Percentiles rank a stretch among this genome's conserved stretches.
Conservation (phyloP, 2,797 vertebrate species). For the Clarias fuscus region DNA sequence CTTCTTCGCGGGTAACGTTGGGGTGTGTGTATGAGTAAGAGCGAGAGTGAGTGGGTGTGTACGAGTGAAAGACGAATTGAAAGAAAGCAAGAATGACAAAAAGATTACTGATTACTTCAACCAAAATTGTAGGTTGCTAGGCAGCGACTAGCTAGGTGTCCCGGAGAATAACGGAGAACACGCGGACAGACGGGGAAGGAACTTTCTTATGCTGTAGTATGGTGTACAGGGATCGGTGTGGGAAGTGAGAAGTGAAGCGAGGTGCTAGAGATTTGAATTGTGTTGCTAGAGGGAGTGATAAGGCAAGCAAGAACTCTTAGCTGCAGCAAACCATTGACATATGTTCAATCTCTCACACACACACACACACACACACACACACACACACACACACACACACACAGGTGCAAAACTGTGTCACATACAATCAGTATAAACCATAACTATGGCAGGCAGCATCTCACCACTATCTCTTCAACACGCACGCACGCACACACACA, state of each 20-base stretch:
- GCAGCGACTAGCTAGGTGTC: conserved; percentile 42
- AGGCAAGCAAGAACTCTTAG: conserved; percentile 16
- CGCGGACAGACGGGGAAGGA: not conserved
- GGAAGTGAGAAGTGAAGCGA: conserved; percentile 2
- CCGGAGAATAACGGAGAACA: conserved; percentile 30
- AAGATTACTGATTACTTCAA: conserved; percentile 32
- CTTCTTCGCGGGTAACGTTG: not conserved
- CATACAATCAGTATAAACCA: conserved; percentile 15
- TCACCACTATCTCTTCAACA: not conserved
- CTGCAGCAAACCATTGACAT: conserved; percentile 18
- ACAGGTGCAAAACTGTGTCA: not conserved
- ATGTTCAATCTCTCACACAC: conserved; percentile 25
- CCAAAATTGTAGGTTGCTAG: conserved; percentile 50
- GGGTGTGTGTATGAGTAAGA: not conserved
- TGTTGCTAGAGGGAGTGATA: conserved; percentile 26
- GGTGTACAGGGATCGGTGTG: not conserved
- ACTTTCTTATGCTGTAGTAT: not conserved
- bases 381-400: not conserved
- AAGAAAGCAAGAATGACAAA: conserved; percentile 8
- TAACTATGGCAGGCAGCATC: conserved; percentile 1
- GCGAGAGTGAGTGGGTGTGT: conserved; percentile 9
- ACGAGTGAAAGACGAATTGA: not conserved
- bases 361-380: not conserved
- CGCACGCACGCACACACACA: not conserved
- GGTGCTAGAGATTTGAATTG: not conserved